Conservation (phyloP, 2,888 invertebrate genomes). For the Galerucella pusilla region DNA sequence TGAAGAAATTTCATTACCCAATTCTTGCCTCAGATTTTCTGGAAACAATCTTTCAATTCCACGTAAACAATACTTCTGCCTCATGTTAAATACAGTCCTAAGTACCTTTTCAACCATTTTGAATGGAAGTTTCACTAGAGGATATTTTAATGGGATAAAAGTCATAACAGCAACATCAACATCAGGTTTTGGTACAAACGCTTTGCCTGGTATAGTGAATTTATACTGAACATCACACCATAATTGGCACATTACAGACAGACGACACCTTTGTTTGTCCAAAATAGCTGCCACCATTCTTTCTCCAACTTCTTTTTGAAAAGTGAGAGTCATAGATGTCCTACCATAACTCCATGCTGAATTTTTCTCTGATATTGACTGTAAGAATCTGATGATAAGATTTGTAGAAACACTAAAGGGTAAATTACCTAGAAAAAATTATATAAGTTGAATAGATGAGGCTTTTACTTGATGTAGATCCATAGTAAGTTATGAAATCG, state of each 20-base stretch:
- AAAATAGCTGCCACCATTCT: constrained; percentile 83
- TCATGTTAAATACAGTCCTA: constrained; percentile 86
- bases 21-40: constrained; percentile 71
- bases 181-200: constrained; percentile 94
- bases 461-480: too few species aligned
- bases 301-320: constrained; percentile 97
- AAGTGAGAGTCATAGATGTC: constrained; percentile 90
- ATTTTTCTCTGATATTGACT: constrained; percentile 78
- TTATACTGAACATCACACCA: constrained; percentile 86
- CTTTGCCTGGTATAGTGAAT: constrained; percentile 87
- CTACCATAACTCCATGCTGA: constrained; percentile 87
- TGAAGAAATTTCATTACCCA: constrained; percentile 64
- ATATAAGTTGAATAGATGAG: too few species aligned
- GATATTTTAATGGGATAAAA: constrained; percentile 81
- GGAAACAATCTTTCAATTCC: constrained; percentile 84
- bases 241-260: constrained; percentile 96
- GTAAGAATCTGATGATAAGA: constrained; percentile 88
- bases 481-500: too few species aligned
- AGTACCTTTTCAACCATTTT: constrained; percentile 89
- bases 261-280: constrained; percentile 77
- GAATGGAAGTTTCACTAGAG: constrained; percentile 80
- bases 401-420: constrained; percentile 97
- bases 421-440: constrained; percentile 71
- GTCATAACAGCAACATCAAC: constrained; percentile 97
- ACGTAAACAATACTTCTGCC: constrained; percentile 83